Conservation (phyloP, 2,113 vertebrate genomes). For the Aleadryas rufinucha region DNA sequence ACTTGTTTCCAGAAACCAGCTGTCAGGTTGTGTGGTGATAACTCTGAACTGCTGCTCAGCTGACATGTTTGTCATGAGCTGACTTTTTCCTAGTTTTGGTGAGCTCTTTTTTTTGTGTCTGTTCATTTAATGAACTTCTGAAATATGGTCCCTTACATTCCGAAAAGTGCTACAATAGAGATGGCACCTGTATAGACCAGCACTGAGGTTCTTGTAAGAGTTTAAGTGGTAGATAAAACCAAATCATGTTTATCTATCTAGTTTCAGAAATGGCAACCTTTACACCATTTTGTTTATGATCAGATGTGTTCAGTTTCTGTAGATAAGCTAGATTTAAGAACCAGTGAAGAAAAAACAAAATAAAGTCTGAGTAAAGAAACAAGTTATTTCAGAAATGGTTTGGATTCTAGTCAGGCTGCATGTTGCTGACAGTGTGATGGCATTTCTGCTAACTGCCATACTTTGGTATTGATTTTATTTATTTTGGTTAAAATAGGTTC, state of each 20-base stretch:
- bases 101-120: neutral
- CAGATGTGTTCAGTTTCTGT: neutral
- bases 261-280: neutral
- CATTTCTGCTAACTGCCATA: neutral
- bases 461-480: neutral
- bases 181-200: neutral
- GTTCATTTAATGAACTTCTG: neutral
- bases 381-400: neutral
- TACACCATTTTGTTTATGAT: neutral
- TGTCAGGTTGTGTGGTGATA: neutral
- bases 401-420: neutral
- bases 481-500: conserved; percentile 72
- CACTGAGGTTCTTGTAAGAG: neutral
- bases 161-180: neutral
- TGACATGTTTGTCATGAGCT: neutral
- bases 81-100: neutral
- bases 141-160: neutral
- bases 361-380: neutral
- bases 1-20: neutral
- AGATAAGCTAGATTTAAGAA: neutral
- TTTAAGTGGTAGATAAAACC: neutral
- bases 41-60: neutral
- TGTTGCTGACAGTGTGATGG: neutral
- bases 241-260: neutral
- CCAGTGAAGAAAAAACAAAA: neutral